Evolutionary conservation across 2,113 vertebrate species (phyloP).

Genomic region (Spilogale gracilis): DNA sequence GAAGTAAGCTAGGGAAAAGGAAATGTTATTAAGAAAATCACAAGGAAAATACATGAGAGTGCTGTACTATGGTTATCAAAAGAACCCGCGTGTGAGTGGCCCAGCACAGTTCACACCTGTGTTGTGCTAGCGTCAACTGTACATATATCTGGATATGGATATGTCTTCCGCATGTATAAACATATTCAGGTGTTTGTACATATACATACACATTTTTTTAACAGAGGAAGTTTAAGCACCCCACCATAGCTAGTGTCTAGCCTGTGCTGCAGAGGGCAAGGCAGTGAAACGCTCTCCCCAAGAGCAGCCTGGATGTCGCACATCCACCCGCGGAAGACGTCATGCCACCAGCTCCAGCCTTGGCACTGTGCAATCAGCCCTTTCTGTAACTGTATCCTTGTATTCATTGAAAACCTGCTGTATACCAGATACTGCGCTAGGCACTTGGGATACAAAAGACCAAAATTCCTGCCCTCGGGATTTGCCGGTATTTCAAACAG

Average conservation of each 20-base stretch:
- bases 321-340: background rate
- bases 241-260: background rate
- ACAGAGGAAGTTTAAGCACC: background rate
- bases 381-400: too few species aligned
- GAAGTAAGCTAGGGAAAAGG: background rate
- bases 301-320: background rate
- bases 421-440: background rate
- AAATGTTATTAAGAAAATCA: background rate
- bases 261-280: background rate
- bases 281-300: background rate
- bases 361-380: accelerated
- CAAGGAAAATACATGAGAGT: background rate
- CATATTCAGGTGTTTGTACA: background rate
- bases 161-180: background rate
- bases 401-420: background rate
- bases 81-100: background rate
- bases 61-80: background rate
- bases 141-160: background rate
- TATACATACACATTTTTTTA: background rate
- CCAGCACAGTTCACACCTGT: background rate
- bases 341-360: background rate
- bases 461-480: background rate
- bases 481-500: background rate
- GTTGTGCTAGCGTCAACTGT: background rate
- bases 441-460: background rate